phyloP scores from a whole-genome alignment of 2,797 vertebrate genomes.

The Amazona ochrocephala region DNA sequence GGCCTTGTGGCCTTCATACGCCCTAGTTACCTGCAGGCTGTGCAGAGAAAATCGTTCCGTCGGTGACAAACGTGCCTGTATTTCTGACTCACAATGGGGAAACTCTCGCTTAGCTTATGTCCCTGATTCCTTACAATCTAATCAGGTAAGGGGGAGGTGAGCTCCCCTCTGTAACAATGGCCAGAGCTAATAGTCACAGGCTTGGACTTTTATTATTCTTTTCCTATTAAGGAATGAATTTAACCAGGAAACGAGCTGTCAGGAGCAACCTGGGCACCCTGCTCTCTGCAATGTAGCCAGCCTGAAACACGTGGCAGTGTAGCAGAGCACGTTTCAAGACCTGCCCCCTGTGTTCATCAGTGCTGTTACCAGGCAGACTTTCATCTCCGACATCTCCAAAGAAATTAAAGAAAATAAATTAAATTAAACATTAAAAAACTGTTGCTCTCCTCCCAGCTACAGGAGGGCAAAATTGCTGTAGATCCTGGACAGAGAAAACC shows the following conservation, averaged over 20 bases:
- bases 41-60: neutral
- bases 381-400: neutral
- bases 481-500: neutral
- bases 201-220: neutral
- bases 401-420: conserved; percentile 25
- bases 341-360: neutral
- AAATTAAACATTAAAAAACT: conserved; percentile 4
- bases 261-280: neutral
- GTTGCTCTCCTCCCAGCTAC: neutral
- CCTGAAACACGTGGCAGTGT: neutral
- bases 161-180: neutral
- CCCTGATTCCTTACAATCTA: neutral
- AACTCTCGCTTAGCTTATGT: neutral
- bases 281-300: neutral
- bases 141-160: neutral
- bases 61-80: rapidly evolving
- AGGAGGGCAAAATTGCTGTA: neutral
- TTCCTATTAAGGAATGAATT: neutral
- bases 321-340: neutral
- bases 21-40: neutral
- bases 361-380: conserved; percentile 41
- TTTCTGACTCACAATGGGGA: neutral
- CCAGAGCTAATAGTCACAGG: neutral
- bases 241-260: neutral
- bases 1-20: neutral